These are phyloP conservation scores for Rhynchopsitta pachyrhyncha DNA, from an alignment of 2,113 vertebrate species.

Conservation along the genomic window DNA sequence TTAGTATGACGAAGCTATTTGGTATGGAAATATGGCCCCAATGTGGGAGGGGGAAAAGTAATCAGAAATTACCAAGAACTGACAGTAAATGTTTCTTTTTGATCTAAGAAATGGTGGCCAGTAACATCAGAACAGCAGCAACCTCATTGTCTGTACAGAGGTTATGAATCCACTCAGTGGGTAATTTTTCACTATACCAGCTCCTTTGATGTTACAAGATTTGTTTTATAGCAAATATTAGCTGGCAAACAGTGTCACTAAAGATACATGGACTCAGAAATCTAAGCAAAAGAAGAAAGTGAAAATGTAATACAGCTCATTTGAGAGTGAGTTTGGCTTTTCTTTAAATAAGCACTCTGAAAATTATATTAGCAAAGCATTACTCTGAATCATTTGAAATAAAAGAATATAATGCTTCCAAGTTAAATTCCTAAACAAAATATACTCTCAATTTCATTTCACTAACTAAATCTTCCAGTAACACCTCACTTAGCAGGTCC, in stretches of 20 bases:
- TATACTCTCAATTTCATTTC: neutral
- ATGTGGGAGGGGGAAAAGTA: neutral
- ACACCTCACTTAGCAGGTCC: neutral
- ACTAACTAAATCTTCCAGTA: neutral
- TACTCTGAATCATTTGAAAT: neutral
- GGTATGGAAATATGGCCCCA: neutral
- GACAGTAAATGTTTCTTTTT: neutral
- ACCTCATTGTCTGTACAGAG: neutral
- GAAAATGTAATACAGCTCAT: neutral
- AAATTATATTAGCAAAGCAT: neutral
- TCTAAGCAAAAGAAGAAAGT: neutral
- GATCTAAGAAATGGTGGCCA: neutral
- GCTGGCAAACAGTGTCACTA: neutral
- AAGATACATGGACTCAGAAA: neutral
- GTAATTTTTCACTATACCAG: neutral
- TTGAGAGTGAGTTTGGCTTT: neutral
- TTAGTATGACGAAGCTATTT: neutral
- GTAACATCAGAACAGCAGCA: neutral
- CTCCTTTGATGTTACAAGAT: neutral
- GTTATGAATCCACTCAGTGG: neutral
- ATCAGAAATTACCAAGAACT: neutral
- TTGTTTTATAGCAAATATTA: neutral
- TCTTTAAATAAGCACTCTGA: neutral
- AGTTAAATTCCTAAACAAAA: neutral
- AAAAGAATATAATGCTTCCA: neutral